These are phyloP conservation scores for Cremastinae sp. DNA, from an alignment of 2,888 invertebrate genomes.

Conservation along the genomic window DNA sequence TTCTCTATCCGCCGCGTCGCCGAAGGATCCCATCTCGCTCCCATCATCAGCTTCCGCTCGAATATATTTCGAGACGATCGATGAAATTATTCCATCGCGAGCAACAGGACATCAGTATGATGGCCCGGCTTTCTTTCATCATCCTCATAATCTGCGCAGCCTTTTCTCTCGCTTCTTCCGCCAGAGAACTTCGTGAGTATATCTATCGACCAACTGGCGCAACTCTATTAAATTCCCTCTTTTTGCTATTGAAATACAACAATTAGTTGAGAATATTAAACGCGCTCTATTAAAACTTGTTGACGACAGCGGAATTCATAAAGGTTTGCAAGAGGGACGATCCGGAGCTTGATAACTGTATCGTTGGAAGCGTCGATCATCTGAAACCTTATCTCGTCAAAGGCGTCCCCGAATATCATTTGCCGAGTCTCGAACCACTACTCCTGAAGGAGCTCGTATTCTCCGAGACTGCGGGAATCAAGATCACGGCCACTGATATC, in stretches of 20 bases:
- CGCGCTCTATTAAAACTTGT: too few relatives aligned
- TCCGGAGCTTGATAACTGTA: constrained; percentile 83
- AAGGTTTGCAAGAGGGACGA: constrained; percentile 82
- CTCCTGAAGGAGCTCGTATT: constrained; percentile 83
- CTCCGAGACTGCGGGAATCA: constrained; percentile 82
- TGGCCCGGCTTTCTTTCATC: constrained; percentile 44
- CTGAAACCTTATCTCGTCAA: constrained; percentile 83
- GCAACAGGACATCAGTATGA: too few relatives aligned
- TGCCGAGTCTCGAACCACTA: constrained; percentile 86
- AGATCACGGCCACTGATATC: constrained; percentile 83
- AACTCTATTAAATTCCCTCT: too few relatives aligned
- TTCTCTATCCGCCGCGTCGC: constrained; percentile 43
- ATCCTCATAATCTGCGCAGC: constrained; percentile 51
- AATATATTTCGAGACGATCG: background rate
- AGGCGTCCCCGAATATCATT: constrained; percentile 85
- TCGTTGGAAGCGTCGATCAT: constrained; percentile 82
- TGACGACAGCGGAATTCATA: constrained; percentile 81
- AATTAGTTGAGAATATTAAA: too few relatives aligned
- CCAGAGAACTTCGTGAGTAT: constrained; percentile 73
- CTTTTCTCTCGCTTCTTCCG: constrained; percentile 33
- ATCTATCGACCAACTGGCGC: too few relatives aligned
- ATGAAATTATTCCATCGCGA: too few relatives aligned
- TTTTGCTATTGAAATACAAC: too few relatives aligned
- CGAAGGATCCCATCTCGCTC: background rate
- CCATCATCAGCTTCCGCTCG: constrained; percentile 3